Percentiles rank a stretch among this genome's conserved stretches.
These are phyloP conservation scores for Ochlodes sylvanus DNA, from an alignment of 2,888 invertebrate genomes.

Conservation along the genomic window DNA sequence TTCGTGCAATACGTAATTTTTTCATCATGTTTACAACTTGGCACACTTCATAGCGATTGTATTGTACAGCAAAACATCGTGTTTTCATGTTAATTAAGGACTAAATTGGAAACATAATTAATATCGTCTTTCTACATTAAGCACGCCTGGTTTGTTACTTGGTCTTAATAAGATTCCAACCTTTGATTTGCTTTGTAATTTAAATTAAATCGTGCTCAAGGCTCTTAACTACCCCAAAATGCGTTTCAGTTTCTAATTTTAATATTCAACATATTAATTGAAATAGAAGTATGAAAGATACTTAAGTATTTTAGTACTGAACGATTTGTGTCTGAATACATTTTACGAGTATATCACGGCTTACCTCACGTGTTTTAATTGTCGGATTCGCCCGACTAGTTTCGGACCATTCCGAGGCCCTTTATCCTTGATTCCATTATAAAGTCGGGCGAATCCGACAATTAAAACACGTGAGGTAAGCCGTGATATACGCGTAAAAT, in stretches of 20 bases:
- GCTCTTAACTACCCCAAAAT: conserved; percentile 1
- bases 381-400: no score
- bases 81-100: not conserved
- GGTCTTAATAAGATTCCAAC: conserved; percentile 8
- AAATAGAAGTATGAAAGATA: not conserved
- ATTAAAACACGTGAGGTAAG: no score
- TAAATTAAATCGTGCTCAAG: conserved; percentile 4
- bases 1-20: no score
- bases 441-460: no score
- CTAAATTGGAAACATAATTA: conserved; percentile 14
- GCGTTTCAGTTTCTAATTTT: not conserved
- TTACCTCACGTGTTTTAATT: no score
- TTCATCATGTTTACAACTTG: not conserved
- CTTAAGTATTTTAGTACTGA: not conserved
- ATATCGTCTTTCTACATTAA: conserved; percentile 14
- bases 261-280: not conserved
- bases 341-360: no score
- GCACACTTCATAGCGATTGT: not conserved
- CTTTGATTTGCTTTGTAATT: conserved; percentile 18
- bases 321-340: no score
- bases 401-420: no score
- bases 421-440: no score
- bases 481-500: no score
- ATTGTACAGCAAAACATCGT: not conserved
- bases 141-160: conserved; percentile 15